phyloP scores from a whole-genome alignment of 2,888 invertebrate species.

The Panzeria rudis region DNA sequence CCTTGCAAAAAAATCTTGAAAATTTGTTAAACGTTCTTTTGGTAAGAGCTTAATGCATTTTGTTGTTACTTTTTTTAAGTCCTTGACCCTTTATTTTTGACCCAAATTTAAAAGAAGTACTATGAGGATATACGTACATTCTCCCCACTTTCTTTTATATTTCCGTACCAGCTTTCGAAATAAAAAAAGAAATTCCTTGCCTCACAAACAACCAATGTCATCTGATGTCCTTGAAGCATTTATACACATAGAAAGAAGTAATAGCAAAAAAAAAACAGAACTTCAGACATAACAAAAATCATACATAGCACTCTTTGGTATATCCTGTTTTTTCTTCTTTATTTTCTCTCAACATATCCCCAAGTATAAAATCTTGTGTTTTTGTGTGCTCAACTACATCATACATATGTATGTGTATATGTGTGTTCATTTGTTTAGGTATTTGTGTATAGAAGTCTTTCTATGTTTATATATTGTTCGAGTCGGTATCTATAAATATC shows the following conservation, averaged over 20 bases:
- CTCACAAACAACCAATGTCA: constrained; percentile 68
- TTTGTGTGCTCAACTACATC: constrained; percentile 42
- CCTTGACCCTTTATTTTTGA: constrained; percentile 67
- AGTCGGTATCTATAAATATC: constrained; percentile 54
- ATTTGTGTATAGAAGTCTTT: neutral
- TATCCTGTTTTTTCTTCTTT: constrained; percentile 52
- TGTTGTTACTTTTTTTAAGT: constrained; percentile 27
- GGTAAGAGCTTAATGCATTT: neutral
- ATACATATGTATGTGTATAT: constrained; percentile 2
- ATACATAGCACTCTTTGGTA: constrained; percentile 54
- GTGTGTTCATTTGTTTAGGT: constrained; percentile 22
- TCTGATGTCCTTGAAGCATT: constrained; percentile 68
- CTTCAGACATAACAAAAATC: constrained; percentile 66
- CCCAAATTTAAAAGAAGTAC: constrained; percentile 58
- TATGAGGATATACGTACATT: neutral
- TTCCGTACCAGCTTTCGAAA: constrained; percentile 31
- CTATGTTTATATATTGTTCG: constrained; percentile 20
- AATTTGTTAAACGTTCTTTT: neutral
- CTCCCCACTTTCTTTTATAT: constrained; percentile 45
- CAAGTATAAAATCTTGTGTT: constrained; percentile 72
- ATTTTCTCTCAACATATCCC: constrained; percentile 65
- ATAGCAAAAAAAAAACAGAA: constrained; percentile 19
- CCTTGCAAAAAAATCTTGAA: constrained; percentile 11
- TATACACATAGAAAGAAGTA: constrained; percentile 37
- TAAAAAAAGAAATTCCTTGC: constrained; percentile 24